Evolutionary conservation across 1,140 invertebrate genomes (phyloP).

Genomic region (Lethrus apterus): DNA sequence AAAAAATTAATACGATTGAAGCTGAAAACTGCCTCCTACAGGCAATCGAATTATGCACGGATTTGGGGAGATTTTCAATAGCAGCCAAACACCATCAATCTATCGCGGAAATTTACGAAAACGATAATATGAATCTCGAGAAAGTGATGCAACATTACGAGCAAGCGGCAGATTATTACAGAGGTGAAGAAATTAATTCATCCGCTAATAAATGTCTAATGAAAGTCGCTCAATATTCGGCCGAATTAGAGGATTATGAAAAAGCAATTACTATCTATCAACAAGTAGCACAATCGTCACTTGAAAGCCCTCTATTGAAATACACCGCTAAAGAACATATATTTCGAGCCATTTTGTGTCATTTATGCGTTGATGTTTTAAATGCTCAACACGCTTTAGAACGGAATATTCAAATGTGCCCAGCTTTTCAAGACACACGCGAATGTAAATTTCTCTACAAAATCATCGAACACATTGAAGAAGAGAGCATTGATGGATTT

Average conservation of each 20-base stretch:
- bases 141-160: conserved; percentile 89
- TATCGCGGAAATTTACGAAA: conserved; percentile 96
- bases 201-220: conserved; percentile 95
- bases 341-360: conserved; percentile 87
- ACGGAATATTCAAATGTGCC: conserved; percentile 87
- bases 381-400: conserved; percentile 89
- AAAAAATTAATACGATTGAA: conserved; percentile 86
- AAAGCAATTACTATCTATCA: conserved; percentile 96
- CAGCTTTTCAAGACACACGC: conserved; percentile 87
- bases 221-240: conserved; percentile 94
- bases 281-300: conserved; percentile 81
- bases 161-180: conserved; percentile 91
- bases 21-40: conserved; percentile 85
- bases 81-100: conserved; percentile 95
- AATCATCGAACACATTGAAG: conserved; percentile 82
- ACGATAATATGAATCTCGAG: conserved; percentile 81
- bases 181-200: conserved; percentile 79
- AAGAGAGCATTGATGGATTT: conserved; percentile 89
- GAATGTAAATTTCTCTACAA: conserved; percentile 92
- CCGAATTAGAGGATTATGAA: conserved; percentile 91
- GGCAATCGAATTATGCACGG: conserved; percentile 95
- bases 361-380: conserved; percentile 89
- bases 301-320: conserved; percentile 91
- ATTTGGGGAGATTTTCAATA: conserved; percentile 96
- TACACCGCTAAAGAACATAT: conserved; percentile 98